Evolutionary conservation across 1,140 invertebrate genomes (phyloP).

Genomic region (Frieseomelitta varia): DNA sequence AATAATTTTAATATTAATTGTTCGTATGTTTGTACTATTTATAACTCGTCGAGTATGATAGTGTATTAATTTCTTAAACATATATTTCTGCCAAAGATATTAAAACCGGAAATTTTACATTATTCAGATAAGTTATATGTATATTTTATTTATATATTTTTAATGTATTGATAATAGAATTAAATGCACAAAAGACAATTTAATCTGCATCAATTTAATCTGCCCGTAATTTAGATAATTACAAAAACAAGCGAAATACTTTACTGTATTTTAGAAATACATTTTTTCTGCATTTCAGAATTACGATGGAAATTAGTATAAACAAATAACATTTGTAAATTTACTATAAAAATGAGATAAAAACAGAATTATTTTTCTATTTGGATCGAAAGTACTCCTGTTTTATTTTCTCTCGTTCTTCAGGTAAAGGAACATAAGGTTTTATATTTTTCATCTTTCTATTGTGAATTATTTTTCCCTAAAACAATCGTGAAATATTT

Average conservation of each 20-base stretch:
- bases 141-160: conserved; percentile 5
- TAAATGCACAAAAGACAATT: neutral
- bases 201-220: neutral
- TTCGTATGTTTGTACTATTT: conserved; percentile 20
- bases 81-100: conserved; percentile 45
- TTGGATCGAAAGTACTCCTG: conserved; percentile 51
- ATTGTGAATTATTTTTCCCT: conserved; percentile 44
- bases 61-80: neutral
- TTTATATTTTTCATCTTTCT: conserved; percentile 51
- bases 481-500: conserved; percentile 32
- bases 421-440: conserved; percentile 65
- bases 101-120: conserved; percentile 29
- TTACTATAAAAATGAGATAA: neutral
- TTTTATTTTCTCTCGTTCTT: conserved; percentile 71
- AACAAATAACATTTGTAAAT: neutral
- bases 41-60: conserved; percentile 8
- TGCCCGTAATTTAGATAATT: neutral
- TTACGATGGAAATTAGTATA: neutral
- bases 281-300: conserved; percentile 24
- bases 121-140: neutral
- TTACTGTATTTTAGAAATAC: neutral
- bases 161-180: neutral
- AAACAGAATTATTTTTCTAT: neutral
- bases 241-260: no score
- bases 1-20: neutral